These are phyloP conservation scores for Catostomus latipinnis DNA, from an alignment of 2,797 vertebrate species.

Conservation along the genomic window DNA sequence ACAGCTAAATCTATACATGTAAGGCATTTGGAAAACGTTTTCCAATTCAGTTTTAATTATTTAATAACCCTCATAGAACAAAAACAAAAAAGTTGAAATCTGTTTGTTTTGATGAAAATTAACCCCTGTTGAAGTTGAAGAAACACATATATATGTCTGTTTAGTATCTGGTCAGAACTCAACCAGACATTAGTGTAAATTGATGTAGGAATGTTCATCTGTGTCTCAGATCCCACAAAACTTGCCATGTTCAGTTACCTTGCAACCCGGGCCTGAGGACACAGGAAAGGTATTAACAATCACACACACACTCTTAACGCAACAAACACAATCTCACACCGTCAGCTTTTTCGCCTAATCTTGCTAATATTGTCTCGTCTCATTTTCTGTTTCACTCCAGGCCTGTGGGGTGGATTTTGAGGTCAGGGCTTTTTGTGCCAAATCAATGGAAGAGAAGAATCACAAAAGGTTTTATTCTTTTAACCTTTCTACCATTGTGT, in stretches of 20 bases:
- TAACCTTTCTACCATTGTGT: background rate
- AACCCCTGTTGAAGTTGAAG: too few relatives aligned
- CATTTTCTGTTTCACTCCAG: slow-evolving; percentile 65
- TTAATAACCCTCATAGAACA: too few relatives aligned
- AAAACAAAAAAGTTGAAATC: too few relatives aligned
- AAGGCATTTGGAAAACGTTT: too few relatives aligned
- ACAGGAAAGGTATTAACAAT: slow-evolving; percentile 86
- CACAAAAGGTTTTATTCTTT: slow-evolving; percentile 75
- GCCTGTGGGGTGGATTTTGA: slow-evolving; percentile 84
- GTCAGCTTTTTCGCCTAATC: background rate
- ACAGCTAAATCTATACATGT: too few relatives aligned
- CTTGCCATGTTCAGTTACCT: slow-evolving; percentile 93
- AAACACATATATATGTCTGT: too few relatives aligned
- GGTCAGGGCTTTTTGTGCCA: slow-evolving; percentile 82
- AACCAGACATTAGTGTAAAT: background rate
- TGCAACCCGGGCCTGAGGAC: slow-evolving; percentile 95
- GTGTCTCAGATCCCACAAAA: slow-evolving; percentile 90
- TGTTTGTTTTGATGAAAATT: too few relatives aligned
- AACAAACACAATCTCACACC: slow-evolving; percentile 15
- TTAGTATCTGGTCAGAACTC: too few relatives aligned
- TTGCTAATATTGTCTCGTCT: background rate
- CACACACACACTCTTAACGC: slow-evolving; percentile 2
- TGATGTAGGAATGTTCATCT: slow-evolving; percentile 1
- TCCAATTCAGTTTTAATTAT: too few relatives aligned
- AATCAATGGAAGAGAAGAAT: slow-evolving; percentile 86